These are phyloP conservation scores for Zingel zingel DNA, from an alignment of 2,113 vertebrate genomes.

Conservation along the genomic window DNA sequence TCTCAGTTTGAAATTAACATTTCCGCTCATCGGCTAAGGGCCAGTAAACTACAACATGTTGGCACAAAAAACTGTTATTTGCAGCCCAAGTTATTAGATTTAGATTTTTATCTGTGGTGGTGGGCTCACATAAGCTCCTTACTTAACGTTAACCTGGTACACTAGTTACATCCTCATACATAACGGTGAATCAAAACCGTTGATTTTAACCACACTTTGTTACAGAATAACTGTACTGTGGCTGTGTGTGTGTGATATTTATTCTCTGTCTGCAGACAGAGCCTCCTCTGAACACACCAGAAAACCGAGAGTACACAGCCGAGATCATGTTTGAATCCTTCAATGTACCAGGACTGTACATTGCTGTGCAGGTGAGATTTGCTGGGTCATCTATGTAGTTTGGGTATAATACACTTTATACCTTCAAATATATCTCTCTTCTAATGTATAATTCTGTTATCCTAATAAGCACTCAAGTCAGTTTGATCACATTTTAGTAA, in stretches of 20 bases:
- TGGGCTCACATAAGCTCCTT: background rate
- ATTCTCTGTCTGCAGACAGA: conserved; percentile 87
- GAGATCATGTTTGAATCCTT: conserved; percentile 99
- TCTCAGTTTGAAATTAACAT: background rate
- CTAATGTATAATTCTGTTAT: background rate
- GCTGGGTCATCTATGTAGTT: background rate
- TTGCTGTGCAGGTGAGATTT: conserved; percentile 94
- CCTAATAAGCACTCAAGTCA: background rate
- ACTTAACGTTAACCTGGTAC: background rate
- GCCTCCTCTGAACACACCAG: conserved; percentile 97
- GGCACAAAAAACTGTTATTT: background rate
- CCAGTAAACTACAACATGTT: background rate
- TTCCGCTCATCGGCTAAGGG: background rate
- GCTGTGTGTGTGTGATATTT: background rate
- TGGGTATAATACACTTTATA: background rate
- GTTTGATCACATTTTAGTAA: background rate
- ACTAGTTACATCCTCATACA: background rate
- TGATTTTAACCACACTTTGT: background rate
- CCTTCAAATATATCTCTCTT: background rate
- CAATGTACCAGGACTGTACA: conserved; percentile 98
- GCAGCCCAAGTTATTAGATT: background rate
- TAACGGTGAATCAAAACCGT: background rate
- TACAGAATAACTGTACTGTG: background rate
- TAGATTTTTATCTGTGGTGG: background rate
- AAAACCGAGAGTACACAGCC: conserved; percentile 98